A percentile compares a stretch with the other conserved stretches of the same genome.
Conservation (phyloP, 2,113 vertebrate genomes). For the Scomber colias region DNA sequence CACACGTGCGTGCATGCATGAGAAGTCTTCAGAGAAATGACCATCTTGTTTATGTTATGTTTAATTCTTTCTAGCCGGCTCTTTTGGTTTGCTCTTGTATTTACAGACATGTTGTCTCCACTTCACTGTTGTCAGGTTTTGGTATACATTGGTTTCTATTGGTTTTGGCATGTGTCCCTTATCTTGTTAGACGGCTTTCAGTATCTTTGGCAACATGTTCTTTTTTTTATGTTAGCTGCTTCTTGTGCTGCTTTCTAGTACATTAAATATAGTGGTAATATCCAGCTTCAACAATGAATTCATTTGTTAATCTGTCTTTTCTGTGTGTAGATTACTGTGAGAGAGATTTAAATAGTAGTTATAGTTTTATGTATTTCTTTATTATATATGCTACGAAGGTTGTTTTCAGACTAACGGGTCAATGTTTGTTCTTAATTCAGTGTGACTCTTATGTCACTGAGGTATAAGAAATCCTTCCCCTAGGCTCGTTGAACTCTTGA, state of each 20-base stretch:
- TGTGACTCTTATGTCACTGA: too few relatives aligned
- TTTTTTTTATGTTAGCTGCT: neutral
- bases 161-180: conserved; percentile 14
- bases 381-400: too few relatives aligned
- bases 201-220: conserved; percentile 8
- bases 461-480: too few relatives aligned
- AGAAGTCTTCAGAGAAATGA: too few relatives aligned
- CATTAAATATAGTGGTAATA: too few relatives aligned
- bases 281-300: neutral
- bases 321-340: too few relatives aligned
- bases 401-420: too few relatives aligned
- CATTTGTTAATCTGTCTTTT: neutral
- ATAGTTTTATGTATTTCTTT: too few relatives aligned
- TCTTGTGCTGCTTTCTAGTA: neutral
- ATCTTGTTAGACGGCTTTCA: conserved; percentile 11
- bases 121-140: conserved; percentile 16
- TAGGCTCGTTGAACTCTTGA: too few relatives aligned
- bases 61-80: neutral
- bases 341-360: too few relatives aligned
- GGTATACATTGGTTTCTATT: neutral
- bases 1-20: too few relatives aligned
- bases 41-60: neutral
- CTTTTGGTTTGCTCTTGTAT: neutral
- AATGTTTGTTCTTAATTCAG: too few relatives aligned
- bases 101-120: conserved; percentile 7